Percentiles rank a stretch among this genome's conserved stretches.
Conservation (phyloP, 2,113 vertebrate genomes). For the Ammodytes marinus region DNA sequence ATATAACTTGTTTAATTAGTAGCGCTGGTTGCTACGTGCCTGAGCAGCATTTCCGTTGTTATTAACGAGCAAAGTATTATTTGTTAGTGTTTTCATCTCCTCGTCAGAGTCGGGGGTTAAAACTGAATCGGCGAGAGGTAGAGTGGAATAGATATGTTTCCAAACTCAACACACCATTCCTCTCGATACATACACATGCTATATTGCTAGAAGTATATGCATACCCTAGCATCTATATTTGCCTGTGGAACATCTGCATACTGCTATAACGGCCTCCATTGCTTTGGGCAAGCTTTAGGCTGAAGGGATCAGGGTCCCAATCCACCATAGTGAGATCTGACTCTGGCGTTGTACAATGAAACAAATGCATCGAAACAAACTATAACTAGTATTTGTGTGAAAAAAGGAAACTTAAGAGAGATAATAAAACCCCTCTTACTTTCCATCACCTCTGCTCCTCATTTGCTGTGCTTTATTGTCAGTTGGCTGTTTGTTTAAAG, state of each 20-base stretch:
- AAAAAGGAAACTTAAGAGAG: background rate
- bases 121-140: background rate
- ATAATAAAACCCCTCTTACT: background rate
- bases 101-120: conserved; percentile 21
- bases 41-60: conserved; percentile 56
- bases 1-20: conserved; percentile 72
- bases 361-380: too few species aligned
- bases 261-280: background rate
- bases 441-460: background rate
- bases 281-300: background rate
- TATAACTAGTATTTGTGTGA: background rate
- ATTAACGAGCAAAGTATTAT: conserved; percentile 60
- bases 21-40: conserved; percentile 46
- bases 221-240: background rate
- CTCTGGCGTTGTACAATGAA: background rate
- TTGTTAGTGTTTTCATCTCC: conserved; percentile 66
- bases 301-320: background rate
- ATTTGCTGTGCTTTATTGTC: background rate
- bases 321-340: background rate
- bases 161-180: background rate
- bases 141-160: conserved; percentile 5
- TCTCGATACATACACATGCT: background rate
- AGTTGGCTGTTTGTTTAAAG: too few species aligned
- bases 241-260: background rate
- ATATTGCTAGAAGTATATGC: background rate